Evolutionary conservation across 2,797 vertebrate genomes (phyloP).

Genomic region (Catostomus latipinnis): DNA sequence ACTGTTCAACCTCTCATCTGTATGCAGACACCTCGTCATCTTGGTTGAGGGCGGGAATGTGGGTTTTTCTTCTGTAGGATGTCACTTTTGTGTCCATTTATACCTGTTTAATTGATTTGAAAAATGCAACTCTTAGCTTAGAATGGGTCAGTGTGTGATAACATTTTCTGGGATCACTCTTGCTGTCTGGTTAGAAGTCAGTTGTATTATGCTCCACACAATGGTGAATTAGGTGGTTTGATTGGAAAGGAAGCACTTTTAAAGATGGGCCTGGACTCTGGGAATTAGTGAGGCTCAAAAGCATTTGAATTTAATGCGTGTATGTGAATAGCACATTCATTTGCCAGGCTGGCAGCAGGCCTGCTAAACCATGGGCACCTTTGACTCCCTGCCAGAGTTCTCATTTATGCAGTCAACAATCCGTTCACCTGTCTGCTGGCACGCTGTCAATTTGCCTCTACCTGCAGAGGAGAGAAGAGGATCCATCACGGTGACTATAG

Average conservation of each 20-base stretch:
- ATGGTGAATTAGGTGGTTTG: conserved; percentile 47
- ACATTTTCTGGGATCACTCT: conserved; percentile 49
- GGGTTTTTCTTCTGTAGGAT: conserved; percentile 2
- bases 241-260: conserved; percentile 17
- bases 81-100: conserved; percentile 22
- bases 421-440: conserved; percentile 75
- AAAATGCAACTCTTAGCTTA: conserved; percentile 35
- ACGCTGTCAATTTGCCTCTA: conserved; percentile 64
- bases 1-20: too few relatives aligned
- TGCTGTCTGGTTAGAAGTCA: conserved; percentile 45
- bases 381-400: conserved; percentile 70
- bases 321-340: conserved; percentile 60
- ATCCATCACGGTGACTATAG: conserved; percentile 72
- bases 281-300: conserved; percentile 59
- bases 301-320: conserved; percentile 62
- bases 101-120: conserved; percentile 31
- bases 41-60: not conserved
- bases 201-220: conserved; percentile 44
- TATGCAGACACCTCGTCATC: too few relatives aligned
- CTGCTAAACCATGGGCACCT: conserved; percentile 68
- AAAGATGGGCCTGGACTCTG: conserved; percentile 52
- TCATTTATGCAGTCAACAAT: conserved; percentile 74
- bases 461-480: conserved; percentile 68
- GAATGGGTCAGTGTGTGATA: conserved; percentile 33
- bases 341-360: conserved; percentile 71